phyloP scores from a whole-genome alignment of 1,140 invertebrate genomes.

The Lamellibrachia luymesi region DNA sequence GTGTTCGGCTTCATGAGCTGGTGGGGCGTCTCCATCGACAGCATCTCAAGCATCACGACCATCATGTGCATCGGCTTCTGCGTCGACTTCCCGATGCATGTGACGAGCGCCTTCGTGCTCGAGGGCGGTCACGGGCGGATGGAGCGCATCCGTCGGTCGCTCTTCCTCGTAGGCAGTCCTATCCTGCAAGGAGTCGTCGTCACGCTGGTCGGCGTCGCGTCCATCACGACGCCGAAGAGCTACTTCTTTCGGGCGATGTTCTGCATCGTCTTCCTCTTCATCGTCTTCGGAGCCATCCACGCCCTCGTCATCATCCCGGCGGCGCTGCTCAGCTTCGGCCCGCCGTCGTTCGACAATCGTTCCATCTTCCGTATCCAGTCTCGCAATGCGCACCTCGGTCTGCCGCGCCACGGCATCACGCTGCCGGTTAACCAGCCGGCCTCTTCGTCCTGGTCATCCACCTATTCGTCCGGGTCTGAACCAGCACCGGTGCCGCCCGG shows the following conservation, averaged over 20 bases:
- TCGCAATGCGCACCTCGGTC: neutral
- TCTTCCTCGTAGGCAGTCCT: conserved; percentile 87
- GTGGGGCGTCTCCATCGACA: conserved; percentile 92
- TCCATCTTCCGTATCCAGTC: conserved; percentile 18
- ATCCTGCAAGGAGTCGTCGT: conserved; percentile 92
- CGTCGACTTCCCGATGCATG: conserved; percentile 95
- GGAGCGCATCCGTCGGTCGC: conserved; percentile 77
- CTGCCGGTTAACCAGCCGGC: neutral
- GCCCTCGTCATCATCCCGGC: conserved; percentile 89
- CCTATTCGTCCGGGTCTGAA: too few species aligned
- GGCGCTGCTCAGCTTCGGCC: conserved; percentile 68
- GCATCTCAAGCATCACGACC: conserved; percentile 97
- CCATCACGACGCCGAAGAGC: conserved; percentile 83
- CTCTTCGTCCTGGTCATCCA: neutral
- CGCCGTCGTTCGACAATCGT: conserved; percentile 7
- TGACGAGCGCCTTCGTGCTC: conserved; percentile 95
- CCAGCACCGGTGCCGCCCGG: too few species aligned
- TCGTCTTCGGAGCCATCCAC: conserved; percentile 90
- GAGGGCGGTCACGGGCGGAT: conserved; percentile 57
- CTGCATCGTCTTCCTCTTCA: conserved; percentile 97
- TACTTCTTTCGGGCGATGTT: conserved; percentile 98
- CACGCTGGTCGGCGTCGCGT: conserved; percentile 86
- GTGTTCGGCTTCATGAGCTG: conserved; percentile 95
- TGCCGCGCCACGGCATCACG: neutral
- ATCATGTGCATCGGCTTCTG: conserved; percentile 99